These are phyloP conservation scores for Periphyllus acericola DNA, from an alignment of 2,888 invertebrate genomes.

Conservation along the genomic window DNA sequence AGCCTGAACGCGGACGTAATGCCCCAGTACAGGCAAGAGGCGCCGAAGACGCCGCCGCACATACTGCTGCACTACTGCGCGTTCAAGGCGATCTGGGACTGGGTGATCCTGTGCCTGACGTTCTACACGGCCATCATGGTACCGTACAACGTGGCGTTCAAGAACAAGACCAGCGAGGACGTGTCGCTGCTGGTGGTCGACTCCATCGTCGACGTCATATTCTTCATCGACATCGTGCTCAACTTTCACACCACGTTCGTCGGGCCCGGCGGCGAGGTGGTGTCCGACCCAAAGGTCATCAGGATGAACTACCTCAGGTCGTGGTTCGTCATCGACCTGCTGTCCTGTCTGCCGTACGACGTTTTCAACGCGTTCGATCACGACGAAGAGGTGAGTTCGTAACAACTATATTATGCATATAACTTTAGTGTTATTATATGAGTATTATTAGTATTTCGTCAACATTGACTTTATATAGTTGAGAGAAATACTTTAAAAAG, in stretches of 20 bases:
- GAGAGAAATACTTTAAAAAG: too few relatives aligned
- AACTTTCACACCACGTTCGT: slow-evolving; percentile 99
- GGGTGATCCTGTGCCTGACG: slow-evolving; percentile 99
- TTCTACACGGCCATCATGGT: slow-evolving; percentile 99
- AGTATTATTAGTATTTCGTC: too few relatives aligned
- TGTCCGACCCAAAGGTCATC: slow-evolving; percentile 98
- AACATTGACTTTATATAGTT: too few relatives aligned
- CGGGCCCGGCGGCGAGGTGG: slow-evolving; percentile 94
- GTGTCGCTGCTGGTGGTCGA: slow-evolving; percentile 93
- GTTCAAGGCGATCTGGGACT: slow-evolving; percentile 99
- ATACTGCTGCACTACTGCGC: slow-evolving; percentile 99
- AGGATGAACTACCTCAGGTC: slow-evolving; percentile 99
- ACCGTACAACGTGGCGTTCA: slow-evolving; percentile 99
- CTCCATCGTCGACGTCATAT: slow-evolving; percentile 99
- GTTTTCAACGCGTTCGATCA: slow-evolving; percentile 99
- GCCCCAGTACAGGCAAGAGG: slow-evolving; percentile 98
- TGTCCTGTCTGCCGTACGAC: slow-evolving; percentile 99
- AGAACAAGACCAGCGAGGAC: slow-evolving; percentile 93
- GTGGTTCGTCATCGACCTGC: slow-evolving; percentile 99
- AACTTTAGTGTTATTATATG: too few relatives aligned
- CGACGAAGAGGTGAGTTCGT: slow-evolving; percentile 87
- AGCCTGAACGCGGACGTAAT: slow-evolving; percentile 97
- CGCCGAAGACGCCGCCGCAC: slow-evolving; percentile 99
- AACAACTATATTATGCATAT: not conserved
- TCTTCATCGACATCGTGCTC: slow-evolving; percentile 99